Evolutionary conservation across 2,888 invertebrate genomes (phyloP).

Genomic region (Apoda limacodes): DNA sequence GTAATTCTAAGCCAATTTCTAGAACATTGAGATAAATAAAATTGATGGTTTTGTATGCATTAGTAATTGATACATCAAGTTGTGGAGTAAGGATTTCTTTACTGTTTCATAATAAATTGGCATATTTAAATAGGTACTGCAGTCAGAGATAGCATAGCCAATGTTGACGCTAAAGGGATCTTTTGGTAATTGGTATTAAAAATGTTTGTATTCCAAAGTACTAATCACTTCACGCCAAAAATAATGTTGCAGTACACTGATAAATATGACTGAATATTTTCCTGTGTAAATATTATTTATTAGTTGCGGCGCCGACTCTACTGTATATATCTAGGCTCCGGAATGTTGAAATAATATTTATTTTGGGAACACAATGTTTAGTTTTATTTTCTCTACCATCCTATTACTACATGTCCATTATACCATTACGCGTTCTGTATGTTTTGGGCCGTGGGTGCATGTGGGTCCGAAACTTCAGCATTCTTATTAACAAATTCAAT

Average conservation of each 20-base stretch:
- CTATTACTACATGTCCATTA: too few species aligned
- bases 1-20: too few species aligned
- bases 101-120: background rate
- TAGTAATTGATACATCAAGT: conserved; percentile 26
- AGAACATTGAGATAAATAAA: too few species aligned
- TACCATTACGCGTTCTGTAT: too few species aligned
- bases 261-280: too few species aligned
- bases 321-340: conserved; percentile 43
- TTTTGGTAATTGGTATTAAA: conserved; percentile 13
- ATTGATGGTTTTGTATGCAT: conserved; percentile 12
- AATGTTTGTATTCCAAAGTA: conserved; percentile 17
- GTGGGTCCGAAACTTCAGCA: too few species aligned
- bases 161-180: conserved; percentile 15
- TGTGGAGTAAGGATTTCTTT: conserved; percentile 32
- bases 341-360: conserved; percentile 65
- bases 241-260: too few species aligned
- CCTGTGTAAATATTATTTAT: conserved; percentile 66
- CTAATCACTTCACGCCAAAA: conserved; percentile 26
- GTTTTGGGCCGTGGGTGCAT: too few species aligned
- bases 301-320: conserved; percentile 30
- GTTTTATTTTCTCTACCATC: too few species aligned
- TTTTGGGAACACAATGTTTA: conserved; percentile 35
- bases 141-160: too few species aligned
- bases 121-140: too few species aligned
- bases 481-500: too few species aligned